Conservation (phyloP, 2,888 invertebrate species). For the Imbricaverruca yamaguchii region DNA sequence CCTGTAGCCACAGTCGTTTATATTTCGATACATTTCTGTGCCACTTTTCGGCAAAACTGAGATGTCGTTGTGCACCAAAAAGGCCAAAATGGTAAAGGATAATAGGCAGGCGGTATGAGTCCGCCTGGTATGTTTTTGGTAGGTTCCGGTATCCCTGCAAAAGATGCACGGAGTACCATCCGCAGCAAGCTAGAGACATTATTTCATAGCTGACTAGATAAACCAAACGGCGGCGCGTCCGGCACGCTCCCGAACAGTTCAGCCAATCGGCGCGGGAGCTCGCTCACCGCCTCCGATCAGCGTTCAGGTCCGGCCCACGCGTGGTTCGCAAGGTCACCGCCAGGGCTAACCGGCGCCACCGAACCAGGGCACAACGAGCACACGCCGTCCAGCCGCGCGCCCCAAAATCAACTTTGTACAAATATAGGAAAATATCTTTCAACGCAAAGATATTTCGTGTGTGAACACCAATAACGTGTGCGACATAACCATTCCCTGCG, state of each 20-base stretch:
- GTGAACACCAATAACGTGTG: neutral
- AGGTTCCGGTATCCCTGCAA: too few species aligned
- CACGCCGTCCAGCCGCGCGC: neutral
- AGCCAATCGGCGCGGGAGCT: neutral
- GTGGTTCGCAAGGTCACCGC: neutral
- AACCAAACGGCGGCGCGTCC: neutral
- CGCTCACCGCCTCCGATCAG: neutral
- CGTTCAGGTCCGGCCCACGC: neutral
- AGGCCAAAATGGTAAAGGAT: too few species aligned
- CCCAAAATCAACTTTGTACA: slow-evolving; percentile 10
- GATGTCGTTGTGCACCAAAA: too few species aligned
- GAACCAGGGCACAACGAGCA: too few species aligned
- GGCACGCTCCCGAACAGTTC: neutral
- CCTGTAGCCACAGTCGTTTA: too few species aligned
- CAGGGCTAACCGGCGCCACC: neutral
- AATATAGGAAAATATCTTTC: slow-evolving; percentile 18
- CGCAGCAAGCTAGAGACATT: too few species aligned
- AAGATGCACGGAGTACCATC: too few species aligned
- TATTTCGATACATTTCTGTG: too few species aligned
- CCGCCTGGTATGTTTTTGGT: too few species aligned
- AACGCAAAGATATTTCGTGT: slow-evolving; percentile 10
- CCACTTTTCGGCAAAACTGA: too few species aligned
- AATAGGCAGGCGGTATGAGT: too few species aligned
- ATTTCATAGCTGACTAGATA: too few species aligned
- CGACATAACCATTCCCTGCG: neutral